Evolutionary conservation across 2,113 vertebrate species (phyloP), one percentile per base, ranked within the genome.

Genomic region (human (Homo sapiens)): DNA sequence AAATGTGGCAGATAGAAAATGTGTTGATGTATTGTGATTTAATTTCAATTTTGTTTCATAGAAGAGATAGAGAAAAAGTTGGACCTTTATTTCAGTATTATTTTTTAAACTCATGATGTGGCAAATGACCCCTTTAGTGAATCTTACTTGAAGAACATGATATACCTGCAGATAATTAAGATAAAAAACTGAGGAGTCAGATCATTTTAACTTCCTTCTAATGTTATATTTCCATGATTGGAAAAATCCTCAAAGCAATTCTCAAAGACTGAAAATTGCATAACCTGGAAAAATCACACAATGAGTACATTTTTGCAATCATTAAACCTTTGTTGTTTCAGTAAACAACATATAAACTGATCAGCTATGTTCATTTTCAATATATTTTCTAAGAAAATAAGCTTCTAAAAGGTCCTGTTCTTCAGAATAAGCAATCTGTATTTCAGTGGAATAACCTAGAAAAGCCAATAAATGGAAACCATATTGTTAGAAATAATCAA

Each of bases 401-500:
- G 11, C 11, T 79, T 64, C 79, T 94, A 55, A 43, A 57, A 89
- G 13, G 13, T 45, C 14, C 3, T 94, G 0, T 12, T 93, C 59
- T 75, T 97, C 50, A 92, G 35, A 96, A 88, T 38, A 18, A 93
- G 30, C 32, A 84, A 66, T 89, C 14, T 76, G 1, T 27, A 50
- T 88, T 81, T 17, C 59, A 30, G 45, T 40, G 11, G 17, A 90
- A 86, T 61, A 84, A 72, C 57, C 35, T 78, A 66, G 38, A 72
- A 93, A 96, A 96, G 8, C 22, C n/a, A 97, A 72, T 59, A 93
- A 79, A 87, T 83, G 90, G 87, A 6, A 75, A n/a, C 7, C 18
- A 55, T 55, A 96, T 79, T 82, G 27, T 75, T 75, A 72, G 30
- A 90, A 85, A 95, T 93, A 48, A 80, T 80, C 59, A 88, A 87